phyloP scores from a whole-genome alignment of 2,797 vertebrate genomes.

The Hypotaenidia philippensis region DNA sequence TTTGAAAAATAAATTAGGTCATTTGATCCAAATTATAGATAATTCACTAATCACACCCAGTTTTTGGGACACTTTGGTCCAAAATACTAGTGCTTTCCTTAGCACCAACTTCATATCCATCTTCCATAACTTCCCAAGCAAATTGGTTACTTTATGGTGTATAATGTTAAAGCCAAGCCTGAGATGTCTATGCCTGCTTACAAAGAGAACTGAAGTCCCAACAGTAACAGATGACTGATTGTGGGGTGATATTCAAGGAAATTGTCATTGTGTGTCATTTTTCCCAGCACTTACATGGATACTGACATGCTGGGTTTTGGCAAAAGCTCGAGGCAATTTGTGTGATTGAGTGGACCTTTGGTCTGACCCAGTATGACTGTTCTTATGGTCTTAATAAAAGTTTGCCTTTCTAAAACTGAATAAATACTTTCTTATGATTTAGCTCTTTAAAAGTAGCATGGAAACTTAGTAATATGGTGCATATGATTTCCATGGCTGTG shows the following conservation, averaged over 20 bases:
- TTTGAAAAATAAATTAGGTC: too few species aligned
- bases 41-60: neutral
- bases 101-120: neutral
- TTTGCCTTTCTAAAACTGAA: neutral
- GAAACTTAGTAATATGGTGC: neutral
- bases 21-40: neutral
- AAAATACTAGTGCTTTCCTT: neutral
- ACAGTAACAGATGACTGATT: neutral
- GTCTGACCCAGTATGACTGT: neutral
- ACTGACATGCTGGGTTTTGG: neutral
- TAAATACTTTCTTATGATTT: neutral
- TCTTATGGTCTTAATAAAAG: neutral
- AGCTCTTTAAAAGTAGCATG: neutral
- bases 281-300: rapidly evolving
- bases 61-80: neutral
- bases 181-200: neutral
- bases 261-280: neutral
- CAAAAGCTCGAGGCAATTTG: neutral
- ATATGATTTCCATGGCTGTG: neutral
- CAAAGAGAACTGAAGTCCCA: neutral
- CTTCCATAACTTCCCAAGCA: neutral
- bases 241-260: neutral
- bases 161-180: neutral
- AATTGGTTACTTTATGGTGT: neutral
- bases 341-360: neutral